phyloP scores from a whole-genome alignment of 2,888 invertebrate genomes.

The Melikaiella ostensackeni region DNA sequence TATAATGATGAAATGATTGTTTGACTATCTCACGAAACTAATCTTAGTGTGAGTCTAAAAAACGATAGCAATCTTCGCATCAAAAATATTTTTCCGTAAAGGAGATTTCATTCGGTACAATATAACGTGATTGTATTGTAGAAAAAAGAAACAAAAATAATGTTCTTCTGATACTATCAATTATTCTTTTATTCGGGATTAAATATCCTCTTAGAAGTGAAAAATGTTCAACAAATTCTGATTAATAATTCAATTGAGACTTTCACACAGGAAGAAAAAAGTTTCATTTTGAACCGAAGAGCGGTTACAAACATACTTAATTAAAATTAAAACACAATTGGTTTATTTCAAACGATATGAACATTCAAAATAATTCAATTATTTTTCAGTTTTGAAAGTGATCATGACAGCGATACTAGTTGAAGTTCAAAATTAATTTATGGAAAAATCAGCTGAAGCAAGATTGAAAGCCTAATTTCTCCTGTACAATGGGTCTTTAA shows the following conservation, averaged over 20 bases:
- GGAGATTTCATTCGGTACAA: neutral
- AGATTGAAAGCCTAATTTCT: too few relatives aligned
- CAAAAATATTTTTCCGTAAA: neutral
- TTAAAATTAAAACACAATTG: too few relatives aligned
- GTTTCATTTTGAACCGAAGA: too few relatives aligned
- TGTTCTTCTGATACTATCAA: neutral
- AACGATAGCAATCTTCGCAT: neutral
- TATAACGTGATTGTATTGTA: neutral
- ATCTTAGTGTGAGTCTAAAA: neutral
- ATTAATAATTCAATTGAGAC: neutral
- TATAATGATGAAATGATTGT: constrained; percentile 13
- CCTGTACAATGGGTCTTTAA: too few relatives aligned
- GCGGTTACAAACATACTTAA: too few relatives aligned
- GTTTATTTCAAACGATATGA: too few relatives aligned
- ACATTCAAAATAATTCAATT: too few relatives aligned
- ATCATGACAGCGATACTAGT: too few relatives aligned
- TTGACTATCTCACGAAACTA: neutral
- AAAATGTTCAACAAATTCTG: neutral
- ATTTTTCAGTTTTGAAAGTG: too few relatives aligned
- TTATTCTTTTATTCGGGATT: neutral
- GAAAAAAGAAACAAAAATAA: neutral
- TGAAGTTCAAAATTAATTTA: too few relatives aligned
- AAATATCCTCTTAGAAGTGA: neutral
- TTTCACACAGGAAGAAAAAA: neutral
- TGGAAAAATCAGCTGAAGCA: too few relatives aligned